Conservation (phyloP, 2,113 vertebrate species). For the Puma concolor region DNA sequence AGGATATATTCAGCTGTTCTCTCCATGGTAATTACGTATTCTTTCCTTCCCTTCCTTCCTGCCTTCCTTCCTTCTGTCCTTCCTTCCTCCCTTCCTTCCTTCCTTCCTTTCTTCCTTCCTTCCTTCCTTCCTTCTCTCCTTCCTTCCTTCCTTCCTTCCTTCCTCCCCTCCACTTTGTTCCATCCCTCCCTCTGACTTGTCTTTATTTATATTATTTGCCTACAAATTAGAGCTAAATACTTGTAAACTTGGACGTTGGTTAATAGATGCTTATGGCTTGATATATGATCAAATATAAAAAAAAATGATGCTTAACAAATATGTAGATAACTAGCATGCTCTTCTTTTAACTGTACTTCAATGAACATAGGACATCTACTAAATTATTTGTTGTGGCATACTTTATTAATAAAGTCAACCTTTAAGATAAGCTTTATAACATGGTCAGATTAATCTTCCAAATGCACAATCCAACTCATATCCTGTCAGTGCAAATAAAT, state of each 20-base stretch:
- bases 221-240: neutral
- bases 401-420: neutral
- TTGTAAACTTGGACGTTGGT: neutral
- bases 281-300: neutral
- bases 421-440: neutral
- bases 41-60: neutral
- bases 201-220: neutral
- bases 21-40: neutral
- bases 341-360: neutral
- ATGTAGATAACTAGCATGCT: neutral
- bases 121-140: neutral
- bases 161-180: neutral
- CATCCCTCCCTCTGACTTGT: neutral
- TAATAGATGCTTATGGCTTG: neutral
- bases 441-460: neutral
- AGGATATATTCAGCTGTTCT: neutral
- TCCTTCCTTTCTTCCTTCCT: accelerated
- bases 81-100: neutral
- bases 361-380: neutral
- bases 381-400: neutral
- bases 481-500: neutral
- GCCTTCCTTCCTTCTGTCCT: accelerated
- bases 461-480: neutral
- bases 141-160: accelerated
- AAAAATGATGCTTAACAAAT: neutral